A percentile compares a stretch with the other conserved stretches of the same genome.
phyloP scores from a whole-genome alignment of 2,113 vertebrate genomes.

The Siphamia tubifer region DNA sequence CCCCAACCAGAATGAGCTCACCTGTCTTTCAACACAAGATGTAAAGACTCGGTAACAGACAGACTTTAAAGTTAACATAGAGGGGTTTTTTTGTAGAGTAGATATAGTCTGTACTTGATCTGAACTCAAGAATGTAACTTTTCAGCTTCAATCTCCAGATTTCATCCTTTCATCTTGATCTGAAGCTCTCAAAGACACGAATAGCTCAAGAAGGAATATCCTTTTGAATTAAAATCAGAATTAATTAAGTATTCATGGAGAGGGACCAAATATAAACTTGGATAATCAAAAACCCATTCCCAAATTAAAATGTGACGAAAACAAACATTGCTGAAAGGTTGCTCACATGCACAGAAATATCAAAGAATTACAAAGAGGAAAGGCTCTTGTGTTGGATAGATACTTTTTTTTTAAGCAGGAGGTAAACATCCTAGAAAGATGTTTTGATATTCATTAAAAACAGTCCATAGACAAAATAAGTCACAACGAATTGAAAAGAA shows the following conservation, averaged over 20 bases:
- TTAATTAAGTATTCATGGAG: neutral
- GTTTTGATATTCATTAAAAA: neutral
- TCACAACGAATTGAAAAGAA: neutral
- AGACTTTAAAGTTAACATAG: neutral
- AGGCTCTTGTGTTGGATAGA: neutral
- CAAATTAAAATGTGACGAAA: neutral
- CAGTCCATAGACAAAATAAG: neutral
- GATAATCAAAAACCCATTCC: neutral
- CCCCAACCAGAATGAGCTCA: neutral
- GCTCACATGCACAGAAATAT: neutral
- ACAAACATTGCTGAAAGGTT: neutral
- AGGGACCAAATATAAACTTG: neutral
- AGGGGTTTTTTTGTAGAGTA: neutral
- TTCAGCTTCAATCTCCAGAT: neutral
- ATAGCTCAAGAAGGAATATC: neutral
- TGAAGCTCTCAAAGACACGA: slow-evolving; percentile 7
- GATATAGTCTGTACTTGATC: neutral
- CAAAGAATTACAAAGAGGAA: neutral
- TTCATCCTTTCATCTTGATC: slow-evolving; percentile 31
- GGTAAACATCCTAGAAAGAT: neutral
- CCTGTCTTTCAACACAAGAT: neutral
- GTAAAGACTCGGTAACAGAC: neutral
- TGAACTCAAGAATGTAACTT: slow-evolving; percentile 4
- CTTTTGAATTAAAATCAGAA: slow-evolving; percentile 10
- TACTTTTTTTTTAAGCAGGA: neutral